phyloP scores from a whole-genome alignment of 2,113 vertebrate genomes.

The Megaceryle maxima region DNA sequence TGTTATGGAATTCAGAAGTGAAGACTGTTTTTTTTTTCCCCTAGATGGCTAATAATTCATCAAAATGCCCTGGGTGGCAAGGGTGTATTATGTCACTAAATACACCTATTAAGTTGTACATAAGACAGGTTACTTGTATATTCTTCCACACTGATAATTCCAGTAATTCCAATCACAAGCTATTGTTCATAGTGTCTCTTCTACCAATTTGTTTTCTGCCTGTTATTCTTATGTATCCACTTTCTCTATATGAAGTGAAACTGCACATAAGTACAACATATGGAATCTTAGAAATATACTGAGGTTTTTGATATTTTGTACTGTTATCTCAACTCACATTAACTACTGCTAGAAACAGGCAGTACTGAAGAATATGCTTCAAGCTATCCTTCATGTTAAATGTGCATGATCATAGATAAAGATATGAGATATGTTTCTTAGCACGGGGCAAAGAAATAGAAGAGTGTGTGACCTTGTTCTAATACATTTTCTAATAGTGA shows the following conservation, averaged over 20 bases:
- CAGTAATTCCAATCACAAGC: not conserved
- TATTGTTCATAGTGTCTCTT: not conserved
- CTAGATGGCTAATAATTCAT: not conserved
- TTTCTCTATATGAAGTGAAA: not conserved
- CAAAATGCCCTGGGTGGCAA: not conserved
- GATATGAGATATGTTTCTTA: not conserved
- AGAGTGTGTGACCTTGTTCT: not conserved
- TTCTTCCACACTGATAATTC: not conserved
- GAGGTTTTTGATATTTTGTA: not conserved
- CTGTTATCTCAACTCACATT: not conserved
- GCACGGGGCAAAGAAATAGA: not conserved
- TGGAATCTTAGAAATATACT: not conserved
- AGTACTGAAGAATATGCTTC: not conserved
- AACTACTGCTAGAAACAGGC: not conserved
- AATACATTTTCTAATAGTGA: not conserved
- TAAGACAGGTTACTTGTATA: not conserved
- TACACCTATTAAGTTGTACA: not conserved
- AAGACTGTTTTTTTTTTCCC: not conserved
- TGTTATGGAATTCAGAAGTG: not conserved
- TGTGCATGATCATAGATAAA: not conserved
- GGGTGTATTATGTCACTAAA: not conserved
- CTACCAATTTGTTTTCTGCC: not conserved
- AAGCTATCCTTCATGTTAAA: not conserved
- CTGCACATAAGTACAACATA: not conserved
- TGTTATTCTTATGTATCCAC: not conserved